Evolutionary conservation across 2,797 vertebrate genomes (phyloP).

Genomic region (Oreochromis mossambicus): DNA sequence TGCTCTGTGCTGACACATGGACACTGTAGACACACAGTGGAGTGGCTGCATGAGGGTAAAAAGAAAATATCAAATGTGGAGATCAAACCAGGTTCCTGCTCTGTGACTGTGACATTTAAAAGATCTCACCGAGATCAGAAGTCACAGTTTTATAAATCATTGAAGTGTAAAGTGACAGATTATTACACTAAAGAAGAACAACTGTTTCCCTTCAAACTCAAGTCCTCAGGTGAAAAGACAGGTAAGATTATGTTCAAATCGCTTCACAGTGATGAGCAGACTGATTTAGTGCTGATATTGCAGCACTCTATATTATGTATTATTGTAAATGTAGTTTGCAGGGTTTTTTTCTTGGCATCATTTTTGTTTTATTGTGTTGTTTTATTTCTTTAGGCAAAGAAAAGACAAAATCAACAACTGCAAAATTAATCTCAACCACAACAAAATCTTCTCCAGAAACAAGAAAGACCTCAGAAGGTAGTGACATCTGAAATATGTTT

Average conservation of each 20-base stretch:
- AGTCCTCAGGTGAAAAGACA: neutral
- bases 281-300: rapidly evolving
- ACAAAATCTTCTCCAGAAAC: too few relatives aligned
- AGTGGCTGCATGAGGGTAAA: rapidly evolving
- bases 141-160: neutral
- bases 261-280: rapidly evolving
- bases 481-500: too few relatives aligned
- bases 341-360: rapidly evolving
- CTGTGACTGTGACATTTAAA: neutral
- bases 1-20: rapidly evolving
- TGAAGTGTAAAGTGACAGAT: neutral
- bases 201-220: neutral
- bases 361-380: neutral
- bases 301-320: rapidly evolving
- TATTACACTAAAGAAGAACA: rapidly evolving
- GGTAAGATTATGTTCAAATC: neutral
- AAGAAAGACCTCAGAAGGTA: too few relatives aligned
- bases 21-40: rapidly evolving
- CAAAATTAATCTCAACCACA: rapidly evolving
- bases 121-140: rapidly evolving
- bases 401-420: rapidly evolving
- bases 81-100: neutral
- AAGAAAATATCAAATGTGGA: rapidly evolving
- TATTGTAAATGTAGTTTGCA: neutral
- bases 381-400: neutral